Evolutionary conservation across 1,140 invertebrate genomes (phyloP).

Genomic region (Zaprionus tsacasi): DNA sequence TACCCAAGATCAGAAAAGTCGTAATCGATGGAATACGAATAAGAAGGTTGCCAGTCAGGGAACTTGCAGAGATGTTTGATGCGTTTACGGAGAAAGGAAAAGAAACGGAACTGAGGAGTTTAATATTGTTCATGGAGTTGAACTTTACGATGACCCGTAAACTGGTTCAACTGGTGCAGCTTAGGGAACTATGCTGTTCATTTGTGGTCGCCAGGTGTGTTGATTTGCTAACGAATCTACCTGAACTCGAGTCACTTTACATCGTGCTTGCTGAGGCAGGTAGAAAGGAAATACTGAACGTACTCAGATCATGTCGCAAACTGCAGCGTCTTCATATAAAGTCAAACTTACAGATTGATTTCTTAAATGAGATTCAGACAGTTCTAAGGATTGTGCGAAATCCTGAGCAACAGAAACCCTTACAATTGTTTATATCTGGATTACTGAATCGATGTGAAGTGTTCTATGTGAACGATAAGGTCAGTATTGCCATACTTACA

Average conservation of each 20-base stretch:
- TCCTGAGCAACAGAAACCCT: slow-evolving; percentile 15
- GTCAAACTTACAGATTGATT: slow-evolving; percentile 25
- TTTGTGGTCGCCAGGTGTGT: slow-evolving; percentile 29
- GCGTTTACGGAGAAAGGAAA: slow-evolving; percentile 8
- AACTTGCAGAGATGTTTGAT: slow-evolving; percentile 1
- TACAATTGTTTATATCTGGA: no score
- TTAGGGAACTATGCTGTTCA: slow-evolving; percentile 13
- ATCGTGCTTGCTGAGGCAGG: slow-evolving; percentile 10
- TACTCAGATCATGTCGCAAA: background rate
- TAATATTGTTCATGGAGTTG: background rate
- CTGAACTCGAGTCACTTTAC: slow-evolving; percentile 26
- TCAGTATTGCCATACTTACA: background rate
- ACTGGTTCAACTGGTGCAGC: slow-evolving; percentile 5
- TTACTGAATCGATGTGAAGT: no score
- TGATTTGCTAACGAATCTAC: slow-evolving; percentile 17
- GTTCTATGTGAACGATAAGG: slow-evolving; percentile 13
- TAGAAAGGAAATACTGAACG: background rate
- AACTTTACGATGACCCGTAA: slow-evolving; percentile 10
- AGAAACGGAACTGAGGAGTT: background rate
- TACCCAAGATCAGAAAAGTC: background rate
- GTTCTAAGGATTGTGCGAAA: slow-evolving; percentile 7
- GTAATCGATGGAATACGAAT: background rate
- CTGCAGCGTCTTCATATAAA: slow-evolving; percentile 12
- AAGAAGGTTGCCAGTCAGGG: no score
- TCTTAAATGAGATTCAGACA: slow-evolving; percentile 3